These are phyloP conservation scores for Cacatua alba DNA, from an alignment of 2,113 vertebrate genomes.

Conservation along the genomic window DNA sequence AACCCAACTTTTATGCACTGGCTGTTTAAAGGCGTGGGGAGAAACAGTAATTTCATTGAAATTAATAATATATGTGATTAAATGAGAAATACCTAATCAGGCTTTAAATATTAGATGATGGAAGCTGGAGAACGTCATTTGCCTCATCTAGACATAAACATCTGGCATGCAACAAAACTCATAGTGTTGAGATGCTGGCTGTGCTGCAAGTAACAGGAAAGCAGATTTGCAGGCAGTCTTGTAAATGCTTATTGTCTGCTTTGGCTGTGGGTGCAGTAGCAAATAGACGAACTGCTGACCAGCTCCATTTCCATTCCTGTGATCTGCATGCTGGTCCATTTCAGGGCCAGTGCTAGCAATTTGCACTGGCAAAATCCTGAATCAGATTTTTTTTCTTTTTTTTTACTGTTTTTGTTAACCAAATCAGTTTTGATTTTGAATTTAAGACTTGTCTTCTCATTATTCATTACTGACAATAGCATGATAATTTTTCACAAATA, in stretches of 20 bases:
- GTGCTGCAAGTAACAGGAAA: not conserved
- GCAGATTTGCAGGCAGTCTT: not conserved
- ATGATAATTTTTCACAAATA: not conserved
- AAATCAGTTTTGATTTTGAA: not conserved
- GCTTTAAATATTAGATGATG: slow-evolving; percentile 35
- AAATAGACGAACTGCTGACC: not conserved
- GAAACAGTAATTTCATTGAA: slow-evolving; percentile 23
- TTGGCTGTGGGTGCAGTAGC: not conserved
- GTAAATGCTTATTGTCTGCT: not conserved
- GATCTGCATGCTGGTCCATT: not conserved
- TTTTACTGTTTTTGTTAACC: not conserved
- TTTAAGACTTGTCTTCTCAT: not conserved
- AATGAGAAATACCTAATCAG: slow-evolving; percentile 56
- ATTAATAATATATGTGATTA: slow-evolving; percentile 66
- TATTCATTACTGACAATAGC: not conserved
- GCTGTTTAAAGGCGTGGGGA: not conserved
- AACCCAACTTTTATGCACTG: slow-evolving; percentile 22
- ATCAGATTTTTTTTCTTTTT: not conserved
- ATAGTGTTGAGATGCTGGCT: not conserved
- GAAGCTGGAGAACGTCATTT: slow-evolving; percentile 1
- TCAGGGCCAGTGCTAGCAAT: not conserved
- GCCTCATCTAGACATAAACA: slow-evolving; percentile 1
- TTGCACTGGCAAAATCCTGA: not conserved
- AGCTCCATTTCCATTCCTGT: not conserved
- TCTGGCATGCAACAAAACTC: not conserved